Evolutionary conservation across 2,113 vertebrate genomes (phyloP), one percentile per base, ranked within the genome.

Genomic region (Oplegnathus fasciatus): DNA sequence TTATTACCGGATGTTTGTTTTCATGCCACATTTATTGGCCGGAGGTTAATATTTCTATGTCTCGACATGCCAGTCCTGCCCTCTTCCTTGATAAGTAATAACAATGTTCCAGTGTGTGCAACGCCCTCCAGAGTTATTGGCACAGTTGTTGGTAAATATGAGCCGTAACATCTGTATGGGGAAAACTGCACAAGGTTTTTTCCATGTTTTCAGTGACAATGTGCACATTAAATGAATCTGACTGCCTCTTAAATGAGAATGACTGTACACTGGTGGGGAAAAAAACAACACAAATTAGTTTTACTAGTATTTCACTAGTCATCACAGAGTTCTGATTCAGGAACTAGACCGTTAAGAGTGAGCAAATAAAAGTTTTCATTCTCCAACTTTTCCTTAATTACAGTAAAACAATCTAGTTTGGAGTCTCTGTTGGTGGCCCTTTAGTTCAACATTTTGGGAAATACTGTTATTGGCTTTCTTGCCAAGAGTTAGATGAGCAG

Each of bases 31-130:
- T 60, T 72, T 82, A 46, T 57, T 62, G 37, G 15, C 70, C 20
- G 20, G 4, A 44, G 66, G 62, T 34, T 78, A 7, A 2, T 40
- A 13, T 34, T 1, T 24, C 17, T 73, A 1, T 9, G 74, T n/a
- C 75, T n/a, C 4, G 40, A 32, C 86, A 67, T 57, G 84, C 42
- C 40, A 14, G 76, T n/a, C 55, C 66, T 37, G 61, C 40, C 55
- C 46, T 75, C 50, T 24, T 11, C 50, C 17, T 64, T 28, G 5
- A 5, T 55, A 11, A 37, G 2, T 62, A 40, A 75, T n/a, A 57
- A 70, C 34, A 28, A 30, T 0, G 2, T 55, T 78, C 57, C 14
- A n/a, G 14, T 30, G 22, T 14, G 0, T 24, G 30, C 8, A 2
- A 24, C 24, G 76, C 68, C 82, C 64, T 68, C 15, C 15, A 60